These are phyloP conservation scores for Flexamia atlantica DNA, from an alignment of 2,888 invertebrate genomes.

Conservation along the genomic window DNA sequence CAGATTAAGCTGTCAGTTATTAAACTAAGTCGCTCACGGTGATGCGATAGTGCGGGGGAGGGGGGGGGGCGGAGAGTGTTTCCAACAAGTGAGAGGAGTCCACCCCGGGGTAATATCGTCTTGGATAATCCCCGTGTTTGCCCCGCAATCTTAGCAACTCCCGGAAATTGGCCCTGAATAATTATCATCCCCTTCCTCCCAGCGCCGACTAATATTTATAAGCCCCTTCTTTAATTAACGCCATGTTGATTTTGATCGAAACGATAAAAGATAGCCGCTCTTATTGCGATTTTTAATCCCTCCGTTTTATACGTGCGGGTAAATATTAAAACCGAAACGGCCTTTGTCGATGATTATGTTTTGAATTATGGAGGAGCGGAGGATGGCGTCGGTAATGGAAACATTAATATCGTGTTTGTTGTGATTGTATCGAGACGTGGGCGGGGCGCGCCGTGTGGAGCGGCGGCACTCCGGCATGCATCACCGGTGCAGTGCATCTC, in stretches of 20 bases:
- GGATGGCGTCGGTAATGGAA: slow-evolving; percentile 45
- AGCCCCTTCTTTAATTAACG: slow-evolving; percentile 53
- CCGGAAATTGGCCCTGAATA: slow-evolving; percentile 61
- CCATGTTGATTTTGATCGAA: slow-evolving; percentile 36
- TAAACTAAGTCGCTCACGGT: slow-evolving; percentile 11
- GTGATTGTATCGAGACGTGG: slow-evolving; percentile 46
- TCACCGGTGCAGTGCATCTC: too few species aligned
- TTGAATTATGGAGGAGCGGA: slow-evolving; percentile 42
- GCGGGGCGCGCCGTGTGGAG: background rate
- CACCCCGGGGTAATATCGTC: slow-evolving; percentile 38
- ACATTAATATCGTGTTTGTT: slow-evolving; percentile 56
- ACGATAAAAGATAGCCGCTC: slow-evolving; percentile 44
- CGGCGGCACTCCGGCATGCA: background rate
- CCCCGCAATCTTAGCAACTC: slow-evolving; percentile 57
- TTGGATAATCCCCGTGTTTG: slow-evolving; percentile 47
- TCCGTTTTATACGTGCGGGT: slow-evolving; percentile 25
- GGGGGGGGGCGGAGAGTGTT: background rate
- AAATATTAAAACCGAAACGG: slow-evolving; percentile 38
- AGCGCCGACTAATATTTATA: slow-evolving; percentile 54
- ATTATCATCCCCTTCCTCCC: slow-evolving; percentile 54
- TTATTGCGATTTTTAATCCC: slow-evolving; percentile 56
- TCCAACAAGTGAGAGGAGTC: background rate
- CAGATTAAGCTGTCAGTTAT: slow-evolving; percentile 24
- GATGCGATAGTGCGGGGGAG: background rate
- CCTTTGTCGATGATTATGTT: slow-evolving; percentile 41